Evolutionary conservation across 2,888 invertebrate genomes (phyloP), one percentile per base, ranked within the genome.

Genomic region (Iselma pallidipennis): DNA sequence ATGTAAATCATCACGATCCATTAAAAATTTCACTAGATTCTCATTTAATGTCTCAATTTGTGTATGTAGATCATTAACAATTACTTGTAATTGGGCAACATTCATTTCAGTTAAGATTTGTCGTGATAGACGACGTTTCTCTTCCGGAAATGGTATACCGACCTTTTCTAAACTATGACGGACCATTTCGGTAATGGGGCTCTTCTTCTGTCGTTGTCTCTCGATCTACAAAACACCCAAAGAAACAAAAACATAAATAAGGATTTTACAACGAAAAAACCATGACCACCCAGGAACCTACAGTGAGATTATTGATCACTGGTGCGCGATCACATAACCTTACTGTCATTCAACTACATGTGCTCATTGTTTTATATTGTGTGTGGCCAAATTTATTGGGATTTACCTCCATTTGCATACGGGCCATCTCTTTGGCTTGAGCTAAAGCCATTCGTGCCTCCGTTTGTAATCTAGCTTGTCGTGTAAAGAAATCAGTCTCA

Each of bases 31-130:
- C 59, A 98, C 96, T 71, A 98, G 84, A 59, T 90, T 89, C 80
- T 95, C 95, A 83, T 98, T 98, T 69, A 97, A 84, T 52, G 87
- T 90, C 84, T 96, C 96, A 77, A 97, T 96, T 84, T 95, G 93
- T 59, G 94, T 91, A 82, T 96, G 96, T 63, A 97, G 84, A 83
- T 96, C 96, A 81, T 97, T 96, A 65, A 96, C 95, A 73, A 97
- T 91, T 65, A 96, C 94, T 87, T 96, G 93, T 63, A 96, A 83
- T 83, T 96, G 96, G 33, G 95, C 93, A 63, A 96, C 89, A 81
- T 96, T 96, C 91, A 97, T 94, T 79, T 95, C 94, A 23, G 94
- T 93, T 72, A 96, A 86, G 72, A 95, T 87, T 77, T 92, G 92
- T 28, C 94, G 86, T 10, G 92, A 92, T 56, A 96, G 86, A 66